Conservation (phyloP, 2,888 invertebrate species). For the Pachydiplax longipennis region DNA sequence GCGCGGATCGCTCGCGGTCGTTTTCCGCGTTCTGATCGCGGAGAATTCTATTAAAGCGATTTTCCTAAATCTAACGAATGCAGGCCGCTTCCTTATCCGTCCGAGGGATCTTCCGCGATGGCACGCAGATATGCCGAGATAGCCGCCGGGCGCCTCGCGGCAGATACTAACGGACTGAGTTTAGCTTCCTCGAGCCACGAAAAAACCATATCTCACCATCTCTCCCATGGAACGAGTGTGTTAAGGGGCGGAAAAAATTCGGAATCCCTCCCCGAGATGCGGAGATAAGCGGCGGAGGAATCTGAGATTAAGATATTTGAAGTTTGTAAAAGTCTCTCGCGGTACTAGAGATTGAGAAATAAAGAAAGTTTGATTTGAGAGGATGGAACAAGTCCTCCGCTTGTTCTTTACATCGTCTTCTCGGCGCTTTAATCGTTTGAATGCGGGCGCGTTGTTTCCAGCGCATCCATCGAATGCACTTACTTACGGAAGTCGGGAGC, state of each 20-base stretch:
- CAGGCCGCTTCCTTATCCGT: background rate
- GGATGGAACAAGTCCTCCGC: background rate
- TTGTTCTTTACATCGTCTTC: no score
- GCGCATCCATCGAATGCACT: no score
- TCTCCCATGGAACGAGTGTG: background rate
- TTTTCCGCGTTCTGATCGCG: background rate
- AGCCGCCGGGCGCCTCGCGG: background rate
- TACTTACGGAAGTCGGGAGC: no score
- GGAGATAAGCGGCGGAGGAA: conserved; percentile 12
- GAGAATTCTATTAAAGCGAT: background rate
- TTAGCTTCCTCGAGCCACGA: background rate
- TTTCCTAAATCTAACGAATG: background rate
- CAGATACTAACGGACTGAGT: background rate
- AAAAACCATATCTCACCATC: conserved; percentile 41
- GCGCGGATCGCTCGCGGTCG: background rate
- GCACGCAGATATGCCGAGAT: background rate
- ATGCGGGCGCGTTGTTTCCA: no score
- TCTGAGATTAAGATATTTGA: conserved; percentile 27
- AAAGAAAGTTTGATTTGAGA: conserved; percentile 10
- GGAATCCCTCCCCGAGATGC: background rate
- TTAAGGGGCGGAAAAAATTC: background rate
- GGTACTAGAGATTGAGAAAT: conserved; percentile 27
- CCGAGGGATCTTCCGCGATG: background rate
- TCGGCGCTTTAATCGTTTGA: no score
- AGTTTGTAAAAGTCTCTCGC: background rate